These are phyloP conservation scores for Chalcis sispes DNA, from an alignment of 2,888 invertebrate species.

Conservation along the genomic window DNA sequence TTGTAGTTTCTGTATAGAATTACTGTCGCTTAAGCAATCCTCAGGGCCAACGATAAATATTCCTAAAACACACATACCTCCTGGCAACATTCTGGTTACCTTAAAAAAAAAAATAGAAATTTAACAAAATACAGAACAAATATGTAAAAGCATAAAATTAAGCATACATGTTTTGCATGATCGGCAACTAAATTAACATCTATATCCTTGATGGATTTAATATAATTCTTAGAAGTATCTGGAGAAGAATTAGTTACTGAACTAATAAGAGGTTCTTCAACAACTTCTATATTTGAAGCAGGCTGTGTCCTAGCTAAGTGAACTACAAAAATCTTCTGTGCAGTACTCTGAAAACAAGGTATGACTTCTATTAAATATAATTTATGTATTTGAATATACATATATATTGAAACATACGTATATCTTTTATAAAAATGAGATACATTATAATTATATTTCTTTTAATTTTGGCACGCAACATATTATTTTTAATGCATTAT, in stretches of 20 bases:
- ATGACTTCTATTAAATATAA: slow-evolving; percentile 50
- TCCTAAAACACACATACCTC: slow-evolving; percentile 91
- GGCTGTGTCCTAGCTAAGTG: slow-evolving; percentile 89
- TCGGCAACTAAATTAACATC: slow-evolving; percentile 85
- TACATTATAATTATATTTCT: neutral
- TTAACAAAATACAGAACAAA: slow-evolving; percentile 25
- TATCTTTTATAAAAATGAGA: too few relatives aligned
- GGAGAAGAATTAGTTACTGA: slow-evolving; percentile 73
- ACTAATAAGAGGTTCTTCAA: slow-evolving; percentile 73
- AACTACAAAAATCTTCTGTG: slow-evolving; percentile 85
- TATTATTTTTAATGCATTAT: too few relatives aligned
- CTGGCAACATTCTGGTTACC: slow-evolving; percentile 92
- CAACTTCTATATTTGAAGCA: slow-evolving; percentile 75
- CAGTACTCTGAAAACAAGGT: slow-evolving; percentile 78
- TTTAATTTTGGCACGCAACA: too few relatives aligned
- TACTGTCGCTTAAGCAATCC: slow-evolving; percentile 80
- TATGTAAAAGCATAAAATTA: neutral
- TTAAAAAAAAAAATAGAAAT: slow-evolving; percentile 62
- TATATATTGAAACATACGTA: too few relatives aligned
- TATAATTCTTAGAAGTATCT: slow-evolving; percentile 71
- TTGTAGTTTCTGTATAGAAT: slow-evolving; percentile 79
- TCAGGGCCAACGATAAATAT: slow-evolving; percentile 85
- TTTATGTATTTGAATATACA: neutral
- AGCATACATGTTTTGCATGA: slow-evolving; percentile 86
- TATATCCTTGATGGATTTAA: slow-evolving; percentile 78